Conservation (phyloP, 2,113 vertebrate genomes). For the Pygoscelis antarcticus region DNA sequence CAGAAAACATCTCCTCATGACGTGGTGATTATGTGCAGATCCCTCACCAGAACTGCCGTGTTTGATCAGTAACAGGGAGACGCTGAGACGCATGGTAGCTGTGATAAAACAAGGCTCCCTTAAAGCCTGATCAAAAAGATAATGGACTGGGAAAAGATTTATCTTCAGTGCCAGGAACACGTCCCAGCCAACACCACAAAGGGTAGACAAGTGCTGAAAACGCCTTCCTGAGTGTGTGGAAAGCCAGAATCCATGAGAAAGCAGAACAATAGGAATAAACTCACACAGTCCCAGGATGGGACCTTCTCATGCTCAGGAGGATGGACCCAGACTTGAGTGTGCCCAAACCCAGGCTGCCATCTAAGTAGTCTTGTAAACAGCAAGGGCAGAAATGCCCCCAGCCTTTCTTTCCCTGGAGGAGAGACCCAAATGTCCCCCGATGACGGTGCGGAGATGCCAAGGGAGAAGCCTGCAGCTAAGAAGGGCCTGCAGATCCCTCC, state of each 20-base stretch:
- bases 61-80: neutral
- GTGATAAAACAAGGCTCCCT: neutral
- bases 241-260: neutral
- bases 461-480: neutral
- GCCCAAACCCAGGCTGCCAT: neutral
- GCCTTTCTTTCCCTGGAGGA: neutral
- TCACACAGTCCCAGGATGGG: neutral
- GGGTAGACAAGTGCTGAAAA: neutral
- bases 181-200: neutral
- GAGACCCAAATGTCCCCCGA: rapidly evolving
- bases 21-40: neutral
- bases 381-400: neutral
- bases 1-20: neutral
- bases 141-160: neutral
- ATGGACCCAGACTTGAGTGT: neutral
- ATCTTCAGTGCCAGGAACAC: neutral
- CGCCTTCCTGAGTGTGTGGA: rapidly evolving
- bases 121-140: neutral
- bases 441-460: neutral
- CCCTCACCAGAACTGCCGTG: neutral
- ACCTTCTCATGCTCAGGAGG: neutral
- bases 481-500: neutral
- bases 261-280: neutral
- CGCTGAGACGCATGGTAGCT: rapidly evolving
- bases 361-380: neutral